These are phyloP conservation scores for Philopotamus ludificatus DNA, from an alignment of 1,140 invertebrate genomes.

Conservation along the genomic window DNA sequence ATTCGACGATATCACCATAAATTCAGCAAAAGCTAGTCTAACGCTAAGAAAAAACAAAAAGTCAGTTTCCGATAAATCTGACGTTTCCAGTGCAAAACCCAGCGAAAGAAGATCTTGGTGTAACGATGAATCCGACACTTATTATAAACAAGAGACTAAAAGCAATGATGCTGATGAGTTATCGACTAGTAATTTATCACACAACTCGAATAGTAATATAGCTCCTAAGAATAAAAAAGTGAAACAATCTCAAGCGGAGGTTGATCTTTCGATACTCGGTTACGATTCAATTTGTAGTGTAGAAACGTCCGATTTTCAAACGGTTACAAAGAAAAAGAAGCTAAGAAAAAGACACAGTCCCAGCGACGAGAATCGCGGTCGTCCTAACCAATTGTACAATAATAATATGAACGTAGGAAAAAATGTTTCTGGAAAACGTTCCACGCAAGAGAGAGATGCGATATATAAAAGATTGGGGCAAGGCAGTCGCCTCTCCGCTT, in stretches of 20 bases:
- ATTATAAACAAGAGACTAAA: slow-evolving; percentile 45
- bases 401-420: slow-evolving; percentile 23
- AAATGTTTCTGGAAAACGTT: slow-evolving; percentile 11
- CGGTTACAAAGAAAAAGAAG: slow-evolving; percentile 72
- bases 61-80: slow-evolving; percentile 48
- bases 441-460: slow-evolving; percentile 30
- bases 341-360: slow-evolving; percentile 61
- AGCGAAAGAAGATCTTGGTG: slow-evolving; percentile 61
- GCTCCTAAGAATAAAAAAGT: slow-evolving; percentile 46
- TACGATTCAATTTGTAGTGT: slow-evolving; percentile 34
- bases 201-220: slow-evolving; percentile 37
- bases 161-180: slow-evolving; percentile 49
- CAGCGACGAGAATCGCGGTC: slow-evolving; percentile 45
- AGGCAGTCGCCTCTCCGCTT: slow-evolving; percentile 50
- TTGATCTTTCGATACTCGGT: slow-evolving; percentile 17
- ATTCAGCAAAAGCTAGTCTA: slow-evolving; percentile 48
- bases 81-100: slow-evolving; percentile 27
- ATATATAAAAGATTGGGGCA: slow-evolving; percentile 33
- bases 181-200: slow-evolving; percentile 25
- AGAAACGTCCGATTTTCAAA: slow-evolving; percentile 64
- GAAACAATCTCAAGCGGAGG: slow-evolving; percentile 18
- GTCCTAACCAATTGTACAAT: slow-evolving; percentile 29
- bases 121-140: slow-evolving; percentile 57
- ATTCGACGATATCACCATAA: slow-evolving; percentile 64
- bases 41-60: slow-evolving; percentile 48